phyloP scores from a whole-genome alignment of 2,888 invertebrate genomes.

The Apomyelois bistriatella region DNA sequence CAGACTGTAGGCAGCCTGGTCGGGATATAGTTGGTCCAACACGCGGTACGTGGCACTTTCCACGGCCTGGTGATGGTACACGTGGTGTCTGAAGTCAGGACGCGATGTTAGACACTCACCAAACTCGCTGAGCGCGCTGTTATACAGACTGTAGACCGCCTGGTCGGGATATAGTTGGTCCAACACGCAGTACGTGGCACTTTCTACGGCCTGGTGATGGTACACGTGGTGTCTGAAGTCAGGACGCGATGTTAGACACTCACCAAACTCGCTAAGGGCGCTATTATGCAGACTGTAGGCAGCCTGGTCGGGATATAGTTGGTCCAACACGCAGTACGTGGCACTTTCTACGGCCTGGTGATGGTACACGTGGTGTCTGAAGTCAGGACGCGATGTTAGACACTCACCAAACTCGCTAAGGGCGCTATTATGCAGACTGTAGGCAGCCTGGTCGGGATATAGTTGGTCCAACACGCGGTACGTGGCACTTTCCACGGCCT shows the following conservation, averaged over 20 bases:
- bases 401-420: constrained; percentile 82
- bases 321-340: constrained; percentile 79
- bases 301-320: constrained; percentile 28
- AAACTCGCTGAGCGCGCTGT: constrained; percentile 88
- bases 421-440: constrained; percentile 89
- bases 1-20: too few relatives aligned
- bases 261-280: too few relatives aligned
- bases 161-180: constrained; percentile 86
- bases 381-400: too few relatives aligned
- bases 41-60: too few relatives aligned
- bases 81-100: too few relatives aligned
- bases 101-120: constrained; percentile 44
- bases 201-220: constrained; percentile 73
- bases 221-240: too few relatives aligned
- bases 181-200: constrained; percentile 82
- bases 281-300: constrained; percentile 68
- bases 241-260: too few relatives aligned
- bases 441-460: constrained; percentile 86
- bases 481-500: constrained; percentile 84
- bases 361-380: too few relatives aligned
- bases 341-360: constrained; percentile 80
- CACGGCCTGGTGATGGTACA: too few relatives aligned
- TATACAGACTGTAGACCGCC: constrained; percentile 87
- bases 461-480: constrained; percentile 83
- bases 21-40: too few relatives aligned